Evolutionary conservation across 1,140 invertebrate genomes (phyloP).

Genomic region (Calosoma granatense): DNA sequence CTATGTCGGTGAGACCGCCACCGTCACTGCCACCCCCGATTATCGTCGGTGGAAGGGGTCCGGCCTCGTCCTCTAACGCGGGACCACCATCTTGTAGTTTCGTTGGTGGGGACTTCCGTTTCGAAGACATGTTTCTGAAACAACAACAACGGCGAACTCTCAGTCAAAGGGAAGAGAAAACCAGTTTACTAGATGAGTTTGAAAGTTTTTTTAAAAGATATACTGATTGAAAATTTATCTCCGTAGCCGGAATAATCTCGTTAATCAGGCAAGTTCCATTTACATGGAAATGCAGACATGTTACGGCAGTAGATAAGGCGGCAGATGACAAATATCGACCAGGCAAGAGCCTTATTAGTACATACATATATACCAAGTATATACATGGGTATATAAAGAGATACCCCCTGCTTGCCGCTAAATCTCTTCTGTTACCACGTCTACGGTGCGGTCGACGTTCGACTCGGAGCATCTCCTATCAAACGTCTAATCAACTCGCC

Average conservation of each 20-base stretch:
- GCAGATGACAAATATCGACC: constrained; percentile 5
- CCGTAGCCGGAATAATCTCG: background rate
- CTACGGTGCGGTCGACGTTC: constrained; percentile 3
- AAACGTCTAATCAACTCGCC: constrained; percentile 13
- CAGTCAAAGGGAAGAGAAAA: constrained; percentile 5
- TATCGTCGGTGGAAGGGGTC: constrained; percentile 28
- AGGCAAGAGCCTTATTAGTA: background rate
- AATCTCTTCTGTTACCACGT: constrained; percentile 3
- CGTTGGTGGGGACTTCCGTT: constrained; percentile 83
- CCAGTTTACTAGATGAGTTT: constrained; percentile 4
- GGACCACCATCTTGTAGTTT: constrained; percentile 75
- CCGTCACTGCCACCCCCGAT: constrained; percentile 31
- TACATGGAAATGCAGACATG: constrained; percentile 4
- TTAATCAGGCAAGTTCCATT: constrained; percentile 5
- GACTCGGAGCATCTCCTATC: background rate
- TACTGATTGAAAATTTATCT: constrained; percentile 7
- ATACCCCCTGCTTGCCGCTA: no score
- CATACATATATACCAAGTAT: background rate
- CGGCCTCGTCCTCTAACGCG: constrained; percentile 36
- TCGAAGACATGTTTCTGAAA: constrained; percentile 87
- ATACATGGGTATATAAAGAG: background rate
- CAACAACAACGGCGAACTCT: constrained; percentile 23
- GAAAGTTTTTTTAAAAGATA: background rate
- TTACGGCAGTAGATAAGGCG: background rate
- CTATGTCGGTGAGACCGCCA: constrained; percentile 33